These are phyloP conservation scores for Episyrphus balteatus DNA, from an alignment of 1,140 invertebrate genomes.

Conservation along the genomic window DNA sequence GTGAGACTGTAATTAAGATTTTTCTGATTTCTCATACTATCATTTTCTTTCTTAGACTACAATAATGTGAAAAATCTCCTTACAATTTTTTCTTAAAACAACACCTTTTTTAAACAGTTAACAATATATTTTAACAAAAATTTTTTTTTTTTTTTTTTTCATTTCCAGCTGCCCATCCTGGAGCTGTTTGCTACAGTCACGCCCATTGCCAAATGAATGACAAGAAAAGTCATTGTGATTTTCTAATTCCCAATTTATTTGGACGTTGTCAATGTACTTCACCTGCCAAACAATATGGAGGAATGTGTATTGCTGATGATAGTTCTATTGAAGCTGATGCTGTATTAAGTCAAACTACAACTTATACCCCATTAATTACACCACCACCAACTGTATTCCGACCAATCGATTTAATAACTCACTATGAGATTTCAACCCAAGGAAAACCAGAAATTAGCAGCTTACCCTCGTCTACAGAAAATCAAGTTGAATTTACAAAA, in stretches of 20 bases:
- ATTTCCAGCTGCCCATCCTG: slow-evolving; percentile 67
- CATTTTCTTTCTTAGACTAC: no score
- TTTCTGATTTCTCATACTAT: no score
- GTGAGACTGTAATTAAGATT: no score
- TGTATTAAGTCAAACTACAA: slow-evolving; percentile 20
- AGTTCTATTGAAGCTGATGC: background rate
- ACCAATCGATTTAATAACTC: background rate
- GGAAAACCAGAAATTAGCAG: background rate
- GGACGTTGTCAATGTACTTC: slow-evolving; percentile 73
- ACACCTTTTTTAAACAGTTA: no score
- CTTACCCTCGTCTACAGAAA: background rate
- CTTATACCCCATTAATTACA: slow-evolving; percentile 31
- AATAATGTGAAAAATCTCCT: no score
- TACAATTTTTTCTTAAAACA: no score
- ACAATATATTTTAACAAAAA: no score
- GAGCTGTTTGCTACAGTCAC: slow-evolving; percentile 81
- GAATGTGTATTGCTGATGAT: slow-evolving; percentile 43
- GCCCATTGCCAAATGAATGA: slow-evolving; percentile 75
- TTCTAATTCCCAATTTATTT: slow-evolving; percentile 76
- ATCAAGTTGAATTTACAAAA: background rate
- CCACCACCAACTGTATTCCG: slow-evolving; percentile 10
- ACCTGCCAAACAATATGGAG: slow-evolving; percentile 52
- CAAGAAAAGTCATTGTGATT: slow-evolving; percentile 73
- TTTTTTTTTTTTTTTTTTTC: slow-evolving; percentile 7
- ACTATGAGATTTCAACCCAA: background rate